Conservation (phyloP, 2,113 vertebrate genomes). For the Montifringilla adamsi region DNA sequence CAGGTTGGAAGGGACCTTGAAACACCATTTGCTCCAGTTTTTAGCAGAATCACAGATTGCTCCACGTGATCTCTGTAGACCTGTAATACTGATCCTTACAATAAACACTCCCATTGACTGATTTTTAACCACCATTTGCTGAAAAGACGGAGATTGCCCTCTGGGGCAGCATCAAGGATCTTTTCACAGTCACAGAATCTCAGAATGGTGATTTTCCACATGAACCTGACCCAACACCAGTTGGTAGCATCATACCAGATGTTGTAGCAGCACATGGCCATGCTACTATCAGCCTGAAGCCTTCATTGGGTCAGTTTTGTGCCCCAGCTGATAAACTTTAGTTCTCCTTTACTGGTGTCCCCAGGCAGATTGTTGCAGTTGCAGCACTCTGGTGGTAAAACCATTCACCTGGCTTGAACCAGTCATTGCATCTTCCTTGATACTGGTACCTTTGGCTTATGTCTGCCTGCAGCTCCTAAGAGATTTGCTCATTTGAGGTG, state of each 20-base stretch:
- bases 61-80: background rate
- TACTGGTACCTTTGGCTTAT: background rate
- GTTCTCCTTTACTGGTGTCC: background rate
- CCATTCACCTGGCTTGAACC: background rate
- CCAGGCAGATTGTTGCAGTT: background rate
- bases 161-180: background rate
- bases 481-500: background rate
- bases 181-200: background rate
- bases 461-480: background rate
- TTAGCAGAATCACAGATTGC: background rate
- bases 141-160: background rate
- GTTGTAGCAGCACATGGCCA: accelerated
- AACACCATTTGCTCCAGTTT: background rate
- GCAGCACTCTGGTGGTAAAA: background rate
- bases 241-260: background rate
- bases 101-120: background rate
- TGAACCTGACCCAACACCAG: accelerated
- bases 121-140: background rate
- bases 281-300: background rate
- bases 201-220: background rate
- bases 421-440: background rate
- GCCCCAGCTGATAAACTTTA: background rate
- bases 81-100: background rate
- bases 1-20: background rate
- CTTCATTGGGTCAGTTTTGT: background rate